These are phyloP conservation scores for Phycodurus eques DNA, from an alignment of 2,113 vertebrate species.

Conservation along the genomic window DNA sequence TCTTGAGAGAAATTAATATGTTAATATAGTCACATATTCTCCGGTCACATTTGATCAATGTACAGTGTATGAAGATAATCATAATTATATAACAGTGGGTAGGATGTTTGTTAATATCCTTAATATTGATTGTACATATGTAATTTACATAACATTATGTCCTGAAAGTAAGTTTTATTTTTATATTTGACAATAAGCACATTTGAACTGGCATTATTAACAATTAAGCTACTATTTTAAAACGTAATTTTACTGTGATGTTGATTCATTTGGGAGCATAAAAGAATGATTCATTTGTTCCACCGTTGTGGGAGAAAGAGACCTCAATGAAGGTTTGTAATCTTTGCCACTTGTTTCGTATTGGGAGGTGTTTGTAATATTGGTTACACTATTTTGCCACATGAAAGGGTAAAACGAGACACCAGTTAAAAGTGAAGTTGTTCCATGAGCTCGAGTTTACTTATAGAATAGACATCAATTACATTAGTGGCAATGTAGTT, in stretches of 20 bases:
- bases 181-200: constrained; percentile 42
- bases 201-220: constrained; percentile 12
- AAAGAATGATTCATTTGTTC: neutral
- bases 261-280: neutral
- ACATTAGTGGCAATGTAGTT: neutral
- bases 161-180: neutral
- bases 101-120: too few relatives aligned
- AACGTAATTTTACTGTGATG: too few relatives aligned
- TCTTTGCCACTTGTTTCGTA: neutral
- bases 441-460: neutral
- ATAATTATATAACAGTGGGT: too few relatives aligned
- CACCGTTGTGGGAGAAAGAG: neutral
- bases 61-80: too few relatives aligned
- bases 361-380: neutral
- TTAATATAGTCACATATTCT: too few relatives aligned
- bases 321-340: neutral
- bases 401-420: neutral
- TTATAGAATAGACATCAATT: neutral
- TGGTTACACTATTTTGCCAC: neutral
- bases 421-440: neutral
- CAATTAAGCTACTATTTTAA: too few relatives aligned
- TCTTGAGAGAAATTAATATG: too few relatives aligned
- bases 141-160: too few relatives aligned
- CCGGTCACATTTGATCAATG: too few relatives aligned
- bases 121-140: too few relatives aligned